Base-by-base conservation (phyloP, 37 sponge, comb jelly and placozoan species). In the Diacarnus erythraeanus region DNA sequence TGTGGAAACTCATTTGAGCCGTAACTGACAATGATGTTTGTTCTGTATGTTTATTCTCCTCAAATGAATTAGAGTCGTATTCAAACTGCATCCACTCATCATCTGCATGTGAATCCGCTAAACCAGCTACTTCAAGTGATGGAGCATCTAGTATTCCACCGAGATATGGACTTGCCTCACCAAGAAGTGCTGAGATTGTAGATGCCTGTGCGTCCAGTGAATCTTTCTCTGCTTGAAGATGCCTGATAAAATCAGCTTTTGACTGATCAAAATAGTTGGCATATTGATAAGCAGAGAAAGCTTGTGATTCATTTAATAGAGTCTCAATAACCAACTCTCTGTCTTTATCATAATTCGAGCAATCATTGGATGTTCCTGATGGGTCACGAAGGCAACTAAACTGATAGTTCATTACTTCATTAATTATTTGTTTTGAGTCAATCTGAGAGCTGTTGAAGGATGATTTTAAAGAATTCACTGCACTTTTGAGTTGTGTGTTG, bases 1-100 rank as follows among this genome's bases (percentile, higher is more conserved):
- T 51, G 1, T 29, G 20, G 69, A 43, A 23, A 27, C 76, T 42
- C 22, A 33, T 20, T 42, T 37, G 30, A 2, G 61, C 61, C n/a
- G 35, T n/a, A n/a, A 60, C 2, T 27, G 54, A 59, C 22, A 35
- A 25, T 3, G 68, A 58, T 1, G 67, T 68, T 18, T 38, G 12
- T 39, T 69, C 38, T 9, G 18, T 4, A 15, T 77, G 51, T 43
- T 38, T 80, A 10, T 80, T 51, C 20, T 25, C 17, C 9, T 71
- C 3, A 26, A 26, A 25, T 27, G 34, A 9, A 42, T 42, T 0
- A 0, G 75, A 81, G 37, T 87, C 81, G 59, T 59, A 87, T 6
- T 57, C 25, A 69, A 87, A 87, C n/a, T 59, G 61, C 44, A 87
- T 29, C 87, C 87, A 87, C 17, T 75, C n/a, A 34, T 76, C 77